phyloP scores from a whole-genome alignment of 2,113 vertebrate genomes.

The Drymodes brunneopygia region DNA sequence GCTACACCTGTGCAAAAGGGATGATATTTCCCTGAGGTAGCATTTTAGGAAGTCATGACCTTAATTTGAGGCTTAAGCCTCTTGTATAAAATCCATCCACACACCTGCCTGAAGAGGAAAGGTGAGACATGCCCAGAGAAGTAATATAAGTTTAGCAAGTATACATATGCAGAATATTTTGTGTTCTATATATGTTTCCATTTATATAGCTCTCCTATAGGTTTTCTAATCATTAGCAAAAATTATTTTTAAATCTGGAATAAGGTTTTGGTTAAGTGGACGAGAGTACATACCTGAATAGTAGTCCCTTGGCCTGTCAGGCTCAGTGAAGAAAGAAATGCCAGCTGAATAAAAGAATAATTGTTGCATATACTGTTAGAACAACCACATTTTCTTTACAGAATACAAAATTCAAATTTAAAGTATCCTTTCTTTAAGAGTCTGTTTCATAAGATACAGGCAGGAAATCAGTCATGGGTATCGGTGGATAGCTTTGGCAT shows the following conservation, averaged over 20 bases:
- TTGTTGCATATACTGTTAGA: background rate
- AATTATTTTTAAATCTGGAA: background rate
- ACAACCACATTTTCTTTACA: background rate
- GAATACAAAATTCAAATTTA: background rate
- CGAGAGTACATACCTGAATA: slow-evolving; percentile 67
- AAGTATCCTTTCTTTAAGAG: background rate
- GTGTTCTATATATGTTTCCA: background rate
- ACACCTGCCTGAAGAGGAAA: background rate
- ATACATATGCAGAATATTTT: background rate
- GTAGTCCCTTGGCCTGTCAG: background rate
- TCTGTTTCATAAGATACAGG: background rate
- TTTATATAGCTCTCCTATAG: background rate
- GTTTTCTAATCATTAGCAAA: background rate
- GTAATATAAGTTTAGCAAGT: background rate
- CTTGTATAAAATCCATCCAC: background rate
- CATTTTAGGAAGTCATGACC: background rate
- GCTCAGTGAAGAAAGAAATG: slow-evolving; percentile 28
- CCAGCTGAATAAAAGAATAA: slow-evolving; percentile 53
- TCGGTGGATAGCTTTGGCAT: background rate
- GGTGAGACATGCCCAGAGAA: background rate
- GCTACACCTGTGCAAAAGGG: background rate
- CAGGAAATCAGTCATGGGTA: background rate
- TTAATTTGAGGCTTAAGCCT: background rate
- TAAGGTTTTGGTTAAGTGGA: background rate
- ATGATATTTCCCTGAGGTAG: background rate